phyloP scores from a whole-genome alignment of 1,140 invertebrate species.

The Magallana ariakensis region DNA sequence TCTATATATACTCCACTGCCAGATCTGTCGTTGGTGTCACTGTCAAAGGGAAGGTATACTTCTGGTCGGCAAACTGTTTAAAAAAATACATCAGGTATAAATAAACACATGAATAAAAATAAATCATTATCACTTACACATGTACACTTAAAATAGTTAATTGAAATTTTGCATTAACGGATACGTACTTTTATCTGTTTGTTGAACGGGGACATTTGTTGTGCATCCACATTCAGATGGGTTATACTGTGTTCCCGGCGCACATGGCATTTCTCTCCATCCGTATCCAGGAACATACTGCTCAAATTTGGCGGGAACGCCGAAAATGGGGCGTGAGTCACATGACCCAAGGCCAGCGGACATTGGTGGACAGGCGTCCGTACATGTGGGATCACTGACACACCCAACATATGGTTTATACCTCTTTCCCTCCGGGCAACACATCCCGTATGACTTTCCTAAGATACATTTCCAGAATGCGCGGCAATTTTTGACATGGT shows the following conservation, averaged over 20 bases:
- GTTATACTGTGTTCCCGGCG: slow-evolving; percentile 52
- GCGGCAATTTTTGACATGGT: slow-evolving; percentile 37
- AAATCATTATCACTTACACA: background rate
- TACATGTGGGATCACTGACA: background rate
- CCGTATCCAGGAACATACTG: slow-evolving; percentile 42
- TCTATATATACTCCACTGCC: slow-evolving; percentile 40
- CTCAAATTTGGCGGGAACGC: background rate
- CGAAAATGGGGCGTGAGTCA: slow-evolving; percentile 45
- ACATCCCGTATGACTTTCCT: slow-evolving; percentile 50
- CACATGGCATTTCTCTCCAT: slow-evolving; percentile 50
- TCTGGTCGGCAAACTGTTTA: slow-evolving; percentile 49
- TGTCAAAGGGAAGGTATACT: slow-evolving; percentile 49
- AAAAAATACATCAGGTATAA: background rate
- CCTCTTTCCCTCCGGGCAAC: slow-evolving; percentile 51
- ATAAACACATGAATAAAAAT: background rate
- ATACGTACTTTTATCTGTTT: slow-evolving; percentile 38
- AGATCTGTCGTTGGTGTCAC: slow-evolving; percentile 44
- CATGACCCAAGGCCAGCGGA: slow-evolving; percentile 34
- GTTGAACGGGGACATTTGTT: background rate
- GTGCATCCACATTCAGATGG: slow-evolving; percentile 42
- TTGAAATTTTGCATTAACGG: background rate
- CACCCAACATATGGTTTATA: slow-evolving; percentile 53
- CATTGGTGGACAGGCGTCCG: slow-evolving; percentile 48
- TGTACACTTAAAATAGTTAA: too few species aligned
- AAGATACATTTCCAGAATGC: slow-evolving; percentile 56